These are phyloP conservation scores for Brachypalpus laphriformis DNA, from an alignment of 2,888 invertebrate species.

Conservation along the genomic window DNA sequence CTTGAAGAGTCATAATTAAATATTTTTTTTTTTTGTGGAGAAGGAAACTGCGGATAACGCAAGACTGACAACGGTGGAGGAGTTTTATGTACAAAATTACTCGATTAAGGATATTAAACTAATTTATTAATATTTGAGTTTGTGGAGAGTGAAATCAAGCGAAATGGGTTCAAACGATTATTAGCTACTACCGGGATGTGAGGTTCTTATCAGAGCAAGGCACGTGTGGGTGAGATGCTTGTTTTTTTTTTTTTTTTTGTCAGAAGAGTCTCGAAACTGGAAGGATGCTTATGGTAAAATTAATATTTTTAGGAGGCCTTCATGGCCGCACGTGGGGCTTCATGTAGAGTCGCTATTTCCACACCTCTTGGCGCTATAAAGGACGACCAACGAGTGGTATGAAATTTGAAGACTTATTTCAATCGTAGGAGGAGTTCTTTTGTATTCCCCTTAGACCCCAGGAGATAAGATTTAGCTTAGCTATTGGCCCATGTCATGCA, in stretches of 20 bases:
- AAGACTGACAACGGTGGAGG: neutral
- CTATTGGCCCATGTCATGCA: no score
- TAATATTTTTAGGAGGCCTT: no score
- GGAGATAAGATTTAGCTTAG: no score
- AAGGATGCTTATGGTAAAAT: neutral
- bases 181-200: neutral
- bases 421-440: no score
- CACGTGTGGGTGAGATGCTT: neutral
- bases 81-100: slow-evolving; percentile 33
- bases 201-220: neutral
- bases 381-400: no score
- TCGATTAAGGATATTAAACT: slow-evolving; percentile 60
- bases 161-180: slow-evolving; percentile 46
- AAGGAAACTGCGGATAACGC: neutral
- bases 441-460: no score
- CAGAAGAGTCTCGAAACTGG: neutral
- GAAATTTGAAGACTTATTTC: no score
- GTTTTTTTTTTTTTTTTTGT: no score
- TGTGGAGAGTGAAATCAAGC: slow-evolving; percentile 45
- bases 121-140: slow-evolving; percentile 62
- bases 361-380: no score
- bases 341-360: no score
- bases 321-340: no score
- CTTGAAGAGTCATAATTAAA: slow-evolving; percentile 62
- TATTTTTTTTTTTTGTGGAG: slow-evolving; percentile 19